Evolutionary conservation across 2,888 invertebrate genomes (phyloP).

Genomic region (Plagodis pulveraria): DNA sequence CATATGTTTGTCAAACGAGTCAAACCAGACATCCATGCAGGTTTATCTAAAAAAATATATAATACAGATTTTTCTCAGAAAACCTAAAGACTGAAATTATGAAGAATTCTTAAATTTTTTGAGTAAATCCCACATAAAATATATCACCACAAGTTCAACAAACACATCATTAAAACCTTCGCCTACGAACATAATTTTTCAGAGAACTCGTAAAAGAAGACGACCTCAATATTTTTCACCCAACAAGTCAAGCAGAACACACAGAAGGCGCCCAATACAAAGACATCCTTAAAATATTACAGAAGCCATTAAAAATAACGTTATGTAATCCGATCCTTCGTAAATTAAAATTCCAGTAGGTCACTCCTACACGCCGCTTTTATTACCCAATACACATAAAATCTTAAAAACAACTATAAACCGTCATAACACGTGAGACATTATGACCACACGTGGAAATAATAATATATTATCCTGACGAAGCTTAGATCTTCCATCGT

Average conservation of each 20-base stretch:
- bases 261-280: slow-evolving; percentile 12
- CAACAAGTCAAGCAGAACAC: slow-evolving; percentile 1
- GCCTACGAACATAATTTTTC: background rate
- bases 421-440: slow-evolving; percentile 28
- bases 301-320: slow-evolving; percentile 22
- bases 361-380: slow-evolving; percentile 38
- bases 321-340: slow-evolving; percentile 31
- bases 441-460: slow-evolving; percentile 29
- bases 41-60: too few species aligned
- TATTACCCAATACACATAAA: slow-evolving; percentile 33
- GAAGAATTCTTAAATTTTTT: too few species aligned
- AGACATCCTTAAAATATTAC: slow-evolving; percentile 21
- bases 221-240: background rate
- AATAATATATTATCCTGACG: slow-evolving; percentile 15
- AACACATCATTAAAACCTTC: background rate
- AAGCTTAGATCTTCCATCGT: slow-evolving; percentile 4
- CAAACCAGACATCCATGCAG: too few species aligned
- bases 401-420: slow-evolving; percentile 32
- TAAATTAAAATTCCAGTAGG: slow-evolving; percentile 35
- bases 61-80: too few species aligned
- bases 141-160: too few species aligned
- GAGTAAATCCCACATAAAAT: too few species aligned
- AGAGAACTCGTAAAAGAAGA: slow-evolving; percentile 11
- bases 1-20: too few species aligned
- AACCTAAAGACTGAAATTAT: too few species aligned